A percentile compares a stretch with the other conserved stretches of the same genome.
phyloP scores from a whole-genome alignment of 2,113 vertebrate genomes.

The Monopterus albus region DNA sequence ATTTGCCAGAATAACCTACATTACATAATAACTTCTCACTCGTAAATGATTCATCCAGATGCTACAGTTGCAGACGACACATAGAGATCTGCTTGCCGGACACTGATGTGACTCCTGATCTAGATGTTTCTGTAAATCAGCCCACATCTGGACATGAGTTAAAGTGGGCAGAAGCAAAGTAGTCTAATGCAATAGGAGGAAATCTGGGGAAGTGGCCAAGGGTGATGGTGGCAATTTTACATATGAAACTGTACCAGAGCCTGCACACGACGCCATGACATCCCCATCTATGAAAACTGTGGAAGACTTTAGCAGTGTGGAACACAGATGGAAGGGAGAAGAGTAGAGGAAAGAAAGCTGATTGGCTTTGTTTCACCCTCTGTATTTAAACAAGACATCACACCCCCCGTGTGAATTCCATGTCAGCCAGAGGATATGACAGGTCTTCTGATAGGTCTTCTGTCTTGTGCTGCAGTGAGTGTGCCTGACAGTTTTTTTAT shows the following conservation, averaged over 20 bases:
- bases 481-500: constrained; percentile 22
- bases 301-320: neutral
- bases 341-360: constrained; percentile 25
- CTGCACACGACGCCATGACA: neutral
- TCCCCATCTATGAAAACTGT: no score
- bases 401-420: constrained; percentile 40
- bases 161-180: no score
- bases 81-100: neutral
- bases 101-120: neutral
- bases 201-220: neutral
- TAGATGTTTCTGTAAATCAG: neutral
- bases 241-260: neutral
- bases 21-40: neutral
- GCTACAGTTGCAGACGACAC: neutral
- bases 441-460: constrained; percentile 26
- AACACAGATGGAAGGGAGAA: constrained; percentile 21
- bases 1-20: neutral
- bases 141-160: neutral
- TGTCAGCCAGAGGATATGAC: constrained; percentile 43
- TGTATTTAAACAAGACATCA: constrained; percentile 35
- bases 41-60: constrained; percentile 14
- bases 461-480: constrained; percentile 5
- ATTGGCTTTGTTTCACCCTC: constrained; percentile 19
- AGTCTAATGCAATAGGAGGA: accelerated
- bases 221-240: neutral